A percentile compares a stretch with the other conserved stretches of the same genome.
Conservation (phyloP, 2,113 vertebrate species). For the Henicopernis longicauda region DNA sequence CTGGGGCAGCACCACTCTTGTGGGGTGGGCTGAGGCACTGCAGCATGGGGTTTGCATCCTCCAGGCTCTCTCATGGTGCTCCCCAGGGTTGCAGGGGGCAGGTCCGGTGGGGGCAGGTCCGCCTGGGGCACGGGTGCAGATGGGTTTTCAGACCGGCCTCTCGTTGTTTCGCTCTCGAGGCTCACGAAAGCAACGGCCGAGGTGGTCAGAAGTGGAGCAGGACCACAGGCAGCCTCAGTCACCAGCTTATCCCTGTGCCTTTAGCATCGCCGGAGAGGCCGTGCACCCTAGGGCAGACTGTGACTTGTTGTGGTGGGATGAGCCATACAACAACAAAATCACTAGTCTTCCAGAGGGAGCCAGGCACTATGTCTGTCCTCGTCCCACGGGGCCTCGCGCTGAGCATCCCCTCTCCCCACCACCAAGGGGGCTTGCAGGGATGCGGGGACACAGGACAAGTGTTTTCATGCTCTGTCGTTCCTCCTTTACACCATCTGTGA, state of each 20-base stretch:
- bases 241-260: neutral
- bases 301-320: slow-evolving; percentile 80
- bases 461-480: fast-evolving
- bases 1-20: fast-evolving
- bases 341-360: slow-evolving; percentile 83
- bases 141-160: slow-evolving; percentile 43
- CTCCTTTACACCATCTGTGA: neutral
- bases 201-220: slow-evolving; percentile 44
- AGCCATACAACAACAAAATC: slow-evolving; percentile 84
- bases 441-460: neutral
- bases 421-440: fast-evolving
- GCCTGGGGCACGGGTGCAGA: neutral
- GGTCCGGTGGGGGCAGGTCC: fast-evolving
- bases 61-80: neutral
- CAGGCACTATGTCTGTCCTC: neutral
- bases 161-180: slow-evolving; percentile 16
- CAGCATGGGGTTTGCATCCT: neutral
- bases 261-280: neutral
- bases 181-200: slow-evolving; percentile 49
- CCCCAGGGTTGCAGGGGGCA: no score
- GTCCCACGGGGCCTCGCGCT: fast-evolving
- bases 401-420: neutral
- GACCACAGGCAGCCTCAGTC: neutral
- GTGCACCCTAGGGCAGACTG: slow-evolving; percentile 77
- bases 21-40: fast-evolving